Base-by-base conservation (phyloP, 2,888 invertebrate genomes). In the Tenthredo mesomela region DNA sequence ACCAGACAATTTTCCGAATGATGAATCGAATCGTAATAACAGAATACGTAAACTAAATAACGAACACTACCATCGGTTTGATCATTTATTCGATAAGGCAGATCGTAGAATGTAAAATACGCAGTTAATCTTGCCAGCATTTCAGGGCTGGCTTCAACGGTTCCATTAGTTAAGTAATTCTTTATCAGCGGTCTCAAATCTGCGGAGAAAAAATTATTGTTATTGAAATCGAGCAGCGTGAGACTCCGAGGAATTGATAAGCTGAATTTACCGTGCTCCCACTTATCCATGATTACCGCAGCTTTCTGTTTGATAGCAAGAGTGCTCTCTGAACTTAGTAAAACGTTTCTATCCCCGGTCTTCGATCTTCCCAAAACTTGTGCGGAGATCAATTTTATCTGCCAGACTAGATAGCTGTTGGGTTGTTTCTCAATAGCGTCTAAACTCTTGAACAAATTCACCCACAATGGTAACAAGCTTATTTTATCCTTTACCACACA, bases 401-500 rank as follows among this genome's bases (percentile, higher is more conserved):
- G 97, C 97, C 97, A 97, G 29, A 96, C 94, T 89, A 96, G 95
- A 89, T 94, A 93, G 0, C 94, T 92, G 3, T 93, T 95, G 0
- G 96, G 95, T 21, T 94, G 93, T 0, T 92, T 93, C 84, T 94
- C 93, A 90, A 96, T 93, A 82, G 93, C 93, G 88, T 95, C 94
- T 87, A 96, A 92, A 87, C 95, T 95, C 94, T 96, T 94, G 86
- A 92, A 90, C 87, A 91, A 89, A 87, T 95, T 95, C 3, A 96
- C 94, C 95, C 97, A 97, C 78, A 96, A 94, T 1, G 97, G 96
- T 87, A 98, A 92, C 25, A 97, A 95, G 90, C 96, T 96, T 89
- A 97, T 93, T 89, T 97, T 96, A 92, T 98, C 98, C 89, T 96
- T 96, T 2, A 97, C 95, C 0, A 97, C 96, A 84, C 97, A 97